Conservation (phyloP, 2,888 invertebrate genomes). For the Crematogaster levior region DNA sequence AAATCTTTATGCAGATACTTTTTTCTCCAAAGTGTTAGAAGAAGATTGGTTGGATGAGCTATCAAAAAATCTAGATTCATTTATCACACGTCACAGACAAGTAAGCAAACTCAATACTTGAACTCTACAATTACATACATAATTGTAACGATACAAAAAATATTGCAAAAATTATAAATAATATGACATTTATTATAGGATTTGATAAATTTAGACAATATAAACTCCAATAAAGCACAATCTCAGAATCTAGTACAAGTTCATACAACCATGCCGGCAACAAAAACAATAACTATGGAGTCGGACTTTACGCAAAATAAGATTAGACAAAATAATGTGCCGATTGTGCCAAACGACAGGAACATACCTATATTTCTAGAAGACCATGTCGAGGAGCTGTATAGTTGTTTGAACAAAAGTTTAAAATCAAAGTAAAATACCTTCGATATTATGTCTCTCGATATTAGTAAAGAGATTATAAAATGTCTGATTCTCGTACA, state of each 20-base stretch:
- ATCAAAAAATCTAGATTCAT: conserved; percentile 65
- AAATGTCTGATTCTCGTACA: conserved; percentile 12
- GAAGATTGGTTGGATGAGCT: conserved; percentile 71
- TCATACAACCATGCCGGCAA: background rate
- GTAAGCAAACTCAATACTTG: conserved; percentile 41
- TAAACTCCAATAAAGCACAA: conserved; percentile 15
- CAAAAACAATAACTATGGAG: background rate
- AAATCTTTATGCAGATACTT: conserved; percentile 86
- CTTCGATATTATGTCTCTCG: background rate
- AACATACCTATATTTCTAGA: conserved; percentile 76
- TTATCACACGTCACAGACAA: conserved; percentile 66
- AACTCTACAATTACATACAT: background rate
- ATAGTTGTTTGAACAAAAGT: conserved; percentile 57
- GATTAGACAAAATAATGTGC: conserved; percentile 48
- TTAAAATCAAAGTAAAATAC: conserved; percentile 63
- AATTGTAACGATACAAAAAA: conserved; percentile 32
- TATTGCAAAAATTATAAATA: conserved; percentile 23
- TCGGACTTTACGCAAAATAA: conserved; percentile 11
- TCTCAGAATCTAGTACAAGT: background rate
- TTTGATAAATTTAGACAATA: conserved; percentile 31
- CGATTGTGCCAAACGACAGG: conserved; percentile 74
- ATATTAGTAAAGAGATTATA: background rate
- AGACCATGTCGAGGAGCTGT: conserved; percentile 71
- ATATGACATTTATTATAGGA: conserved; percentile 26
- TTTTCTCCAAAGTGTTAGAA: conserved; percentile 86